A percentile compares a stretch with the other conserved stretches of the same genome.
These are phyloP conservation scores for Eumaeus atala DNA, from an alignment of 1,140 invertebrate genomes.

Conservation along the genomic window DNA sequence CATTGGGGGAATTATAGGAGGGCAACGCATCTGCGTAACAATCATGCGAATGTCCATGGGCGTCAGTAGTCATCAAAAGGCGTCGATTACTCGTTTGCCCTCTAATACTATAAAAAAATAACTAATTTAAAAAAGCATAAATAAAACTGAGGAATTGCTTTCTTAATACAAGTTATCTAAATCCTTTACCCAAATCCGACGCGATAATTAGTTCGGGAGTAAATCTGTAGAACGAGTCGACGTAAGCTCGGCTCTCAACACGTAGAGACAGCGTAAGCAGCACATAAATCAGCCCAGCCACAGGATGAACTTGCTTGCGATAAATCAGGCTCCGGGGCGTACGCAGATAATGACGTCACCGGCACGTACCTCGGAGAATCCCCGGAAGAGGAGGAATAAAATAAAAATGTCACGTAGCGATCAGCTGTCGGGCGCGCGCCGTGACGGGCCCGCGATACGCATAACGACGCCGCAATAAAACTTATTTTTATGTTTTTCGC, in stretches of 20 bases:
- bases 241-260: not conserved
- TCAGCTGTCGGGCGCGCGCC: slow-evolving; percentile 61
- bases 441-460: slow-evolving; percentile 53
- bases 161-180: no score
- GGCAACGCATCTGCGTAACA: no score
- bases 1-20: no score
- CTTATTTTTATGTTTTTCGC: slow-evolving; percentile 74
- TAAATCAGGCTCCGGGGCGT: slow-evolving; percentile 59
- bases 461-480: slow-evolving; percentile 72
- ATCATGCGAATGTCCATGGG: no score
- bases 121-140: no score
- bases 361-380: slow-evolving; percentile 69
- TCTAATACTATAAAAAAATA: no score
- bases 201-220: no score
- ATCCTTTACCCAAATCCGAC: no score
- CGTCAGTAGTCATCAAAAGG: no score
- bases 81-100: no score
- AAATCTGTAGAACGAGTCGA: no score
- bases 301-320: slow-evolving; percentile 50
- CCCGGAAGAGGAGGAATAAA: slow-evolving; percentile 70
- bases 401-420: slow-evolving; percentile 74
- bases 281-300: slow-evolving; percentile 53
- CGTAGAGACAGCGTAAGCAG: slow-evolving; percentile 25
- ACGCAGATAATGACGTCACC: slow-evolving; percentile 65
- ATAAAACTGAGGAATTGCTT: no score